These are phyloP conservation scores for Ammodytes marinus DNA, from an alignment of 2,113 vertebrate species.

Conservation along the genomic window DNA sequence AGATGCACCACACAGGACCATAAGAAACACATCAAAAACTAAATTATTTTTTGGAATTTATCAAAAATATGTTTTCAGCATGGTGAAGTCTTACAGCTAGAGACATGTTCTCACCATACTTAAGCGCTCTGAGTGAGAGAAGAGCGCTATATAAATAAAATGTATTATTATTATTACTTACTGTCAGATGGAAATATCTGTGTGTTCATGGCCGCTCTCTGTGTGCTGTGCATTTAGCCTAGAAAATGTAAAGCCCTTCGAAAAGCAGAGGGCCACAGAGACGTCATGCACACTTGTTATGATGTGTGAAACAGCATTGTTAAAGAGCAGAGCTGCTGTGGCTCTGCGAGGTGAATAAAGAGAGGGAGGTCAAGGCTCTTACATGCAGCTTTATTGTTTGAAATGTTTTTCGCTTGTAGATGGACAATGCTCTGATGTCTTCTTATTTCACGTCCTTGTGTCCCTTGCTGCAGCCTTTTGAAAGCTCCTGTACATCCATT, in stretches of 20 bases:
- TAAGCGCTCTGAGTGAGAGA: no score
- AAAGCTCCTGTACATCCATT: slow-evolving; percentile 38
- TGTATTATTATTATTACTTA: no score
- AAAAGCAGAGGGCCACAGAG: slow-evolving; percentile 58
- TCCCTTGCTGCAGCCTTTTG: slow-evolving; percentile 25
- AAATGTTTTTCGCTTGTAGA: slow-evolving; percentile 46
- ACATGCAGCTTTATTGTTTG: slow-evolving; percentile 52
- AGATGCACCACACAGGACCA: not conserved
- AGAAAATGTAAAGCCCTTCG: slow-evolving; percentile 73
- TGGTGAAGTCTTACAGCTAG: not conserved
- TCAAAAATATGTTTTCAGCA: not conserved
- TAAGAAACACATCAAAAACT: slow-evolving; percentile 7
- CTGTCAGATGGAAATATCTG: slow-evolving; percentile 21
- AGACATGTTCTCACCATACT: slow-evolving; percentile 3
- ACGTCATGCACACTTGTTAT: slow-evolving; percentile 41
- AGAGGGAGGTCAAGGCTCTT: slow-evolving; percentile 52
- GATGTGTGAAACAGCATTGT: slow-evolving; percentile 67
- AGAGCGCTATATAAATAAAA: no score
- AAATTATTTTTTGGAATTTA: slow-evolving; percentile 7
- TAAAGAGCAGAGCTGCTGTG: slow-evolving; percentile 74
- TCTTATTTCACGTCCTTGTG: slow-evolving; percentile 51
- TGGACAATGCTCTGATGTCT: slow-evolving; percentile 62
- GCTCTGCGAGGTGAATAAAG: slow-evolving; percentile 59
- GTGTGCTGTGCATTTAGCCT: slow-evolving; percentile 28
- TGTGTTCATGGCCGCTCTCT: slow-evolving; percentile 11